A percentile compares a stretch with the other conserved stretches of the same genome.
phyloP scores from a whole-genome alignment of 2,888 invertebrate genomes.

The Nycteola revayana region DNA sequence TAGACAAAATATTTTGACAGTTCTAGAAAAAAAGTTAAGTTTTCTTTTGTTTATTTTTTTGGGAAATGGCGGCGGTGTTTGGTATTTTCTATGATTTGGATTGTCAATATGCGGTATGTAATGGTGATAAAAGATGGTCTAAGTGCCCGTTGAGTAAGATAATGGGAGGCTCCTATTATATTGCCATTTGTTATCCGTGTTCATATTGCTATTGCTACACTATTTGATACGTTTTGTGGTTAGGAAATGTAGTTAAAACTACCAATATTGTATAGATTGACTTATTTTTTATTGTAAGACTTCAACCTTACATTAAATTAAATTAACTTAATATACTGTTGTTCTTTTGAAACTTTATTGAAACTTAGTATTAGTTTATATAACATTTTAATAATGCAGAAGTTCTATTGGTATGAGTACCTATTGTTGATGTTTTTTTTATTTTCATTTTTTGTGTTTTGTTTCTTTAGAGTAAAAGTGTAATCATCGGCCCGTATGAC shows the following conservation, averaged over 20 bases:
- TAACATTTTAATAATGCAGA: too few species aligned
- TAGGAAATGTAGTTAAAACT: conserved; percentile 32
- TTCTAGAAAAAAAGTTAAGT: not conserved
- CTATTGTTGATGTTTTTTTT: too few species aligned
- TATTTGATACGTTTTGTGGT: conserved; percentile 38
- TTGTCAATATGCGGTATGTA: conserved; percentile 37
- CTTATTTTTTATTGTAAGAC: conserved; percentile 12
- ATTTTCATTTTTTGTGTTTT: too few species aligned
- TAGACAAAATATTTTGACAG: not conserved
- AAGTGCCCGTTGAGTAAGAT: conserved; percentile 41
- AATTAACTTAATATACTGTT: too few species aligned
- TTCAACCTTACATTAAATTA: too few species aligned
- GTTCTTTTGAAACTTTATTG: too few species aligned
- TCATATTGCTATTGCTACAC: conserved; percentile 35
- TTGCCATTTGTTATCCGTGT: conserved; percentile 41
- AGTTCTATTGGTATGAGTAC: too few species aligned
- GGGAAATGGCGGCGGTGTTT: conserved; percentile 3
- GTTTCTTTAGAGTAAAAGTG: too few species aligned
- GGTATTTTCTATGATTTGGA: conserved; percentile 16
- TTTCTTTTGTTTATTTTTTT: conserved; percentile 12
- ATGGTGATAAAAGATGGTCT: conserved; percentile 41
- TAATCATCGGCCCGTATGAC: too few species aligned
- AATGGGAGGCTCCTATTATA: conserved; percentile 40
- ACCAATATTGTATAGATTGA: conserved; percentile 17
- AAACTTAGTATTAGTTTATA: too few species aligned